Evolutionary conservation across 1,140 invertebrate species (phyloP), one percentile per base, ranked within the genome.

Genomic region (Magallana ariakensis): DNA sequence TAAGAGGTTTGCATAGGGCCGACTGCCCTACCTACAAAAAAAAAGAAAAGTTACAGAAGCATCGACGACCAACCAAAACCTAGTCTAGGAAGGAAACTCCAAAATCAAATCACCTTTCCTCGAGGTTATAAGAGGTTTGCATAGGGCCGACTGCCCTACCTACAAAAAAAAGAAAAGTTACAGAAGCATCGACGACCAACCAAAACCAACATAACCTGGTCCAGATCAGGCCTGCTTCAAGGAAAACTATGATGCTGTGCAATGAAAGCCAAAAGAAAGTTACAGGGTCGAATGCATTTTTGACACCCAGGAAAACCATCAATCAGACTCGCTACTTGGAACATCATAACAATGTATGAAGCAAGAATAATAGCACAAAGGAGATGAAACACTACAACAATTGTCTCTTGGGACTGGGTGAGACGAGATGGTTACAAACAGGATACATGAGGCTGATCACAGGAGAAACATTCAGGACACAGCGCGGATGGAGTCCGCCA

Each of bases 271-370:
- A 57, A 80, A 80, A 80, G 56, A 58, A 87, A 86, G 82, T 87
- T 85, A 46, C 26, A 62, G 33, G 56, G 66, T 80, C 16, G 83
- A 88, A 57, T 22, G 53, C 80, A 80, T 46, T 88, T 82, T 75
- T 88, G 19, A 84, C 84, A 53, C 57, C 85, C 58, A 86, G 80
- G 62, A 85, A 11, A 56, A 85, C 19, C 16, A 85, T 26, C 8
- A 19, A 85, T 26, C 8, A 19, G 33, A n/a, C 22, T 87, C 19
- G 86, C 83, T 11, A 87, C 89, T 10, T 87, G 86, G 86, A 86
- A 84, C 82, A 84, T 88, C 56, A 88, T 57, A 66, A 89, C 80
- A 33, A 86, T 88, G 88, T 85, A 87, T 26, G 80, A 85, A 70
- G 54, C 53, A 11, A 55, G 89, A 66, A 85, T 80, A 56, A 66